Base-by-base conservation (phyloP, 2,888 invertebrate genomes). In the Tricholauxania praeusta region DNA sequence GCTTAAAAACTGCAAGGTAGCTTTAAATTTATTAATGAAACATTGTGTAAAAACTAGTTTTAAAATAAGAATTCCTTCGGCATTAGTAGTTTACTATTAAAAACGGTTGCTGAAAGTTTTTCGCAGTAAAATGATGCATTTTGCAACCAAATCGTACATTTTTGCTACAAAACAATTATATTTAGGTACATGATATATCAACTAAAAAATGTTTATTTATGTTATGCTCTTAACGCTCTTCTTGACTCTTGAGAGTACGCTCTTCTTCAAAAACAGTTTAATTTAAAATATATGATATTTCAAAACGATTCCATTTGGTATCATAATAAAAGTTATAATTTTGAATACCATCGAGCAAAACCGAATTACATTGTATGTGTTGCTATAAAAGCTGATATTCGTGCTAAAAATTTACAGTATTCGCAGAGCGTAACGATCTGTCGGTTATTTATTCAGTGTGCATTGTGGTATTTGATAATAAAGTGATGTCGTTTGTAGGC, bases 401-500 rank as follows among this genome's bases (percentile, higher is more conserved):
- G 28, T 15, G 6, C 12, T 47, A n/a, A 63, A n/a, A 32, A 47
- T 3, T 19, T 63, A 19, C 12, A 63, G 63, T 48, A 63, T 19
- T 14, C 19, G 7, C 12, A 39, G 0, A 62, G n/a, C 10, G 19
- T 19, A 10, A 48, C 39, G 48, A 14, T 47, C 14, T 12, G 10
- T 10, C 63, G 17, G 17, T 47, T 63, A 47, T 39, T 39, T 39
- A 39, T 39, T 39, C 7, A 39, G 39, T 39, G 39, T 39, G 10
- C 39, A 39, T 39, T 39, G 39, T 39, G 39, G 39, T 22, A 51
- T 17, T n/a, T 65, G n/a, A 48, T 49, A 28, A 14, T 12, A 71
- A 65, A 19, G 32, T n/a, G 15, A 87, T 87, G 87, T 85, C 87
- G 72, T 86, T 85, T 75, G 80, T 84, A 76, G 87, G 85, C 72